Percentiles rank a stretch among this genome's conserved stretches.
These are phyloP conservation scores for Fundulus diaphanus DNA, from an alignment of 2,797 vertebrate species.

Conservation along the genomic window DNA sequence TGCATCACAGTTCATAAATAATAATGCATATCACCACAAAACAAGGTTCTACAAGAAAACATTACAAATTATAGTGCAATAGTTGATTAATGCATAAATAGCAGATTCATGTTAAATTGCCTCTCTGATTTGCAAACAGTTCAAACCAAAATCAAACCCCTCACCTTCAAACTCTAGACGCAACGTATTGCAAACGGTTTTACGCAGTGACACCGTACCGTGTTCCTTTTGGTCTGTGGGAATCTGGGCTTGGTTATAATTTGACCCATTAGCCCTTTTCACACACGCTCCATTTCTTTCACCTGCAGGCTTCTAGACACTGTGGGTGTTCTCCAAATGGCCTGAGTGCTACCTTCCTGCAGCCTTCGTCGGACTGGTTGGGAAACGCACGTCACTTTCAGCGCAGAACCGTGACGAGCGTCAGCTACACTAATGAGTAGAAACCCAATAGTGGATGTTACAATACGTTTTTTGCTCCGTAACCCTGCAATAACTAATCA, in stretches of 20 bases:
- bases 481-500: not conserved
- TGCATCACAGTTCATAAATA: slow-evolving; percentile 69
- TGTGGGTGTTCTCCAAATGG: not conserved
- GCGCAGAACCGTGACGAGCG: not conserved
- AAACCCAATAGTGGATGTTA: not conserved
- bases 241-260: slow-evolving; percentile 63
- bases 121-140: slow-evolving; percentile 87
- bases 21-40: slow-evolving; percentile 85
- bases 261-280: slow-evolving; percentile 72
- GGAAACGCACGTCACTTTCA: not conserved
- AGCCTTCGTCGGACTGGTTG: not conserved
- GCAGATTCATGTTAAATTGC: slow-evolving; percentile 88
- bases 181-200: slow-evolving; percentile 87
- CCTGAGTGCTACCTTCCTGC: not conserved
- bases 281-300: not conserved
- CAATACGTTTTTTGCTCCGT: not conserved
- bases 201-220: slow-evolving; percentile 72
- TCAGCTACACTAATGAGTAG: not conserved
- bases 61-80: slow-evolving; percentile 98
- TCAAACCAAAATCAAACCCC: slow-evolving; percentile 26
- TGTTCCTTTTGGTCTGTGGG: slow-evolving; percentile 73
- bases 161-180: slow-evolving; percentile 79
- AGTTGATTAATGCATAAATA: slow-evolving; percentile 98
- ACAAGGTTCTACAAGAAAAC: slow-evolving; percentile 90
- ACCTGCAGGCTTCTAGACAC: not conserved